A percentile compares a stretch with the other conserved stretches of the same genome.
phyloP scores from a whole-genome alignment of 1,140 invertebrate species.

The Brachionus koreanus region DNA sequence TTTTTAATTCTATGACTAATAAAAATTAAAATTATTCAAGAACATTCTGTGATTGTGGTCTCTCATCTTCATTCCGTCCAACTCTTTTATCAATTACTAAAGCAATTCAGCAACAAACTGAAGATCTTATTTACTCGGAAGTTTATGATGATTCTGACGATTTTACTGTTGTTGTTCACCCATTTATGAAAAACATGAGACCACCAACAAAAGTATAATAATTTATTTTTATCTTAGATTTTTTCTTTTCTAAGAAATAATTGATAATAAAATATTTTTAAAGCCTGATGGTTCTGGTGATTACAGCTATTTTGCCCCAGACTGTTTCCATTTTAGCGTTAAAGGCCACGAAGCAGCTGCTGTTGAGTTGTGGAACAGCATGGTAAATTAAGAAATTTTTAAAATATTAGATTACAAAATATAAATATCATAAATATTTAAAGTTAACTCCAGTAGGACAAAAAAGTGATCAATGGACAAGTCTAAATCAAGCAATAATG shows the following conservation, averaged over 20 bases:
- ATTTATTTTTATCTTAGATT: background rate
- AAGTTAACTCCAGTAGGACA: background rate
- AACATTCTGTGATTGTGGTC: slow-evolving; percentile 37
- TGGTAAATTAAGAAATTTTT: background rate
- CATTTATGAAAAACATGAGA: slow-evolving; percentile 48
- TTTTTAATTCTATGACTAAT: background rate
- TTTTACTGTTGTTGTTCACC: slow-evolving; percentile 66
- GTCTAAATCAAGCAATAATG: background rate
- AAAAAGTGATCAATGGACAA: background rate
- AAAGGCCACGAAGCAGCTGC: slow-evolving; percentile 43
- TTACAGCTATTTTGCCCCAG: slow-evolving; percentile 39
- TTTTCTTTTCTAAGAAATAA: background rate
- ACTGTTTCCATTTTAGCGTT: slow-evolving; percentile 41
- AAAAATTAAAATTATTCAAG: background rate
- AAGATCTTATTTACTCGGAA: slow-evolving; percentile 51
- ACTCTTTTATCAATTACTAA: background rate
- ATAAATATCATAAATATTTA: background rate
- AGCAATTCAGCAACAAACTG: slow-evolving; percentile 48
- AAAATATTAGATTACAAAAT: background rate
- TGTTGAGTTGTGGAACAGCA: slow-evolving; percentile 31
- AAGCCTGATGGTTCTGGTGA: slow-evolving; percentile 3
- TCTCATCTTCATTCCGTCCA: background rate
- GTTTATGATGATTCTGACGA: slow-evolving; percentile 63
- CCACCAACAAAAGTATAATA: background rate
- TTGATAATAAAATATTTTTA: background rate